Evolutionary conservation across 2,113 vertebrate genomes (phyloP).

Genomic region (Penelope pileata): DNA sequence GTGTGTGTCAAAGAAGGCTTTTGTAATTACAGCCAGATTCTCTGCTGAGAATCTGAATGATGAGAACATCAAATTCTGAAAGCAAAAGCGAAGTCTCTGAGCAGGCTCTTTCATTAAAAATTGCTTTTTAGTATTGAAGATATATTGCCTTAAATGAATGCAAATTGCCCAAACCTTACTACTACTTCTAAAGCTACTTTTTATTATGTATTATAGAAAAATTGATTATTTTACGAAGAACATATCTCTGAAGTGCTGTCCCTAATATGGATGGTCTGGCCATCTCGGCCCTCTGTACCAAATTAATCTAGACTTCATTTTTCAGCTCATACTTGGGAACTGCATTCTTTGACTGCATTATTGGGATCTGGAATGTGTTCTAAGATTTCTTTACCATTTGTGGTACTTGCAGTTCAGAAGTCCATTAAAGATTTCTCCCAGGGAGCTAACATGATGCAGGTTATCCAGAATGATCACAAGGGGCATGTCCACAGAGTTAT

Average conservation of each 20-base stretch:
- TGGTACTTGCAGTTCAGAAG: slow-evolving; percentile 95
- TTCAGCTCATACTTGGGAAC: not conserved
- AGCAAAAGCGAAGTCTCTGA: not conserved
- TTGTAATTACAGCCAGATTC: not conserved
- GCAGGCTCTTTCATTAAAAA: not conserved
- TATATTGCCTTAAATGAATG: not conserved
- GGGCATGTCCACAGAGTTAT: slow-evolving; percentile 84
- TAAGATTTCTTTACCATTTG: slow-evolving; percentile 82
- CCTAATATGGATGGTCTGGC: not conserved
- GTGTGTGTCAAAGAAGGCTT: not conserved
- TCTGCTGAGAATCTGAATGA: not conserved
- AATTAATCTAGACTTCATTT: not conserved
- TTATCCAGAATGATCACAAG: slow-evolving; percentile 96
- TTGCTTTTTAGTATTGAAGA: not conserved
- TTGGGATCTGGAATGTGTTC: rapidly evolving
- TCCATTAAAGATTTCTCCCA: slow-evolving; percentile 97
- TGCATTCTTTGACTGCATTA: not conserved
- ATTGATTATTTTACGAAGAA: not conserved
- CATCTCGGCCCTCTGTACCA: not conserved
- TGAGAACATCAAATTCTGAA: not conserved
- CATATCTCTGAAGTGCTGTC: not conserved
- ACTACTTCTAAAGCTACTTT: too few species aligned
- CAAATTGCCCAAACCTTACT: not conserved
- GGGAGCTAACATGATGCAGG: slow-evolving; percentile 92
- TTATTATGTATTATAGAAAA: too few species aligned